phyloP scores from a whole-genome alignment of 2,888 invertebrate species.

The Leptopterna dolabrata region DNA sequence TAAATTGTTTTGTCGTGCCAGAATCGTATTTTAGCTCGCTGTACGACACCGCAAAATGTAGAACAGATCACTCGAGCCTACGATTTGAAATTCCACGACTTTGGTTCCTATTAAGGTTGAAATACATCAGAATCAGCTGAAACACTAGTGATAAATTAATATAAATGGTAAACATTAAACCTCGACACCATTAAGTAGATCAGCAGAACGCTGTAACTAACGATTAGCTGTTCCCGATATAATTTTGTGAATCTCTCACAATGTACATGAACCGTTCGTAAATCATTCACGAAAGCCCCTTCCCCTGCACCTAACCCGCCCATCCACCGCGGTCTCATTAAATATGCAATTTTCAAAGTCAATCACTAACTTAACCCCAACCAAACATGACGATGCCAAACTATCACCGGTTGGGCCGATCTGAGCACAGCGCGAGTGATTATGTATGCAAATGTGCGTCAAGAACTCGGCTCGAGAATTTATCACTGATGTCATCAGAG shows the following conservation, averaged over 20 bases:
- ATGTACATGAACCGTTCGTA: not conserved
- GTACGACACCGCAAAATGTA: no score
- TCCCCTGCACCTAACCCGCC: not conserved
- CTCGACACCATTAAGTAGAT: no score
- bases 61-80: no score
- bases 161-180: no score
- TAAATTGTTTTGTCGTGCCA: no score
- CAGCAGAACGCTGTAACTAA: not conserved
- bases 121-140: no score
- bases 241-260: not conserved
- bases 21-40: no score
- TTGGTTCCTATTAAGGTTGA: no score
- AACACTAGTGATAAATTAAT: no score
- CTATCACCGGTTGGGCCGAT: not conserved
- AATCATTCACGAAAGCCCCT: not conserved
- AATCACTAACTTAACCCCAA: not conserved
- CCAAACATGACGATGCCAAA: not conserved
- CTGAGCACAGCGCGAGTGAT: not conserved
- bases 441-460: not conserved
- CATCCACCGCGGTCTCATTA: not conserved
- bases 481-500: not conserved
- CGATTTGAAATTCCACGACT: no score
- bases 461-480: not conserved
- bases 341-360: not conserved
- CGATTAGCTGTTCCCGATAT: not conserved